Conservation (phyloP, 2,113 vertebrate species). For the Neomonachus schauinslandi region DNA sequence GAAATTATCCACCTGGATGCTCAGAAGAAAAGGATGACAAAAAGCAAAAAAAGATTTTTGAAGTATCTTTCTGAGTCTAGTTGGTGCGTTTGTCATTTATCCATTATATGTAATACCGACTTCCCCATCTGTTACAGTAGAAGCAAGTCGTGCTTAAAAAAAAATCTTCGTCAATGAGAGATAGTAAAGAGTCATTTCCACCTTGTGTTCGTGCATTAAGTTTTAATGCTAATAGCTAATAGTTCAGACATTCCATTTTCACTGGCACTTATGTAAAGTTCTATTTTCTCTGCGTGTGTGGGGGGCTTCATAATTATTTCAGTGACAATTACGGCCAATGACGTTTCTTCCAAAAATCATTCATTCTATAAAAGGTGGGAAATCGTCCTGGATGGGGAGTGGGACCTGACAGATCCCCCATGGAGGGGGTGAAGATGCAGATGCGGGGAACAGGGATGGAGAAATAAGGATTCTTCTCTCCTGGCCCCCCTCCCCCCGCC, state of each 20-base stretch:
- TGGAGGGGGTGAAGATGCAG: neutral
- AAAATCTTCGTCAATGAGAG: neutral
- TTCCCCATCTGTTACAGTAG: neutral
- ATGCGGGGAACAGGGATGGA: neutral
- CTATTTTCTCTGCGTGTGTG: neutral
- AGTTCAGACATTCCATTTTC: constrained; percentile 25
- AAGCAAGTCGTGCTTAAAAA: neutral
- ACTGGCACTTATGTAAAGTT: neutral
- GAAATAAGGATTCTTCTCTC: neutral
- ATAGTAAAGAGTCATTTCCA: neutral
- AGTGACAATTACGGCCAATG: neutral
- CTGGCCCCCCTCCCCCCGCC: neutral
- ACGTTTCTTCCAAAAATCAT: neutral
- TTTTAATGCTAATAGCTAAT: constrained; percentile 44
- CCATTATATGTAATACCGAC: neutral
- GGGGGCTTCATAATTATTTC: neutral
- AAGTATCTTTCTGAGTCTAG: neutral
- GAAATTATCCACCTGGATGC: neutral
- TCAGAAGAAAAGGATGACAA: neutral
- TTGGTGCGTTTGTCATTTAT: neutral
- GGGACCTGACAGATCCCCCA: too few species aligned
- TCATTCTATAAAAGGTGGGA: neutral
- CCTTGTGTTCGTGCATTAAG: neutral
- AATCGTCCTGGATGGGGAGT: neutral
- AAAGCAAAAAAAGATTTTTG: too few species aligned